Evolutionary conservation across 2,113 vertebrate genomes (phyloP), one percentile per base, ranked within the genome.

Genomic region (Carollia perspicillata): DNA sequence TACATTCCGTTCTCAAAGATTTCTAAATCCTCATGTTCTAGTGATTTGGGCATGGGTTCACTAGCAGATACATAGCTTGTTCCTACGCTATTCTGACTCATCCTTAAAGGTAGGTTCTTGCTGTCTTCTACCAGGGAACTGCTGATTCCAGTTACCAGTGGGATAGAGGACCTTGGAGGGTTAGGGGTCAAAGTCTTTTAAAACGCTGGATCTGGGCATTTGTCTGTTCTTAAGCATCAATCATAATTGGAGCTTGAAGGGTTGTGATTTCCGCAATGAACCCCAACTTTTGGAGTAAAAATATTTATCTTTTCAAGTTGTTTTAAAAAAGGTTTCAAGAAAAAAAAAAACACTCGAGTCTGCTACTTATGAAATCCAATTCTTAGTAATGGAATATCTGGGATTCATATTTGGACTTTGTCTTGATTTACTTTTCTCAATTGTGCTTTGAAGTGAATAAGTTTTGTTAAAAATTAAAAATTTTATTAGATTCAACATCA

Each of bases 321-420:
- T 58, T 58, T 55, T 55, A 17, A 44, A 68, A 85, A 91, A 53
- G 33, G 17, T 28, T 60, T 60, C 23, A 40, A 55, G n/a, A 20
- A 40, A 63, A 69, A 40, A 63, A 69, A 6, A 69, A 69, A 72
- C 74, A 13, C 22, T 68, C 1, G 33, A 78, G 28, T 72, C 58
- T 74, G 18, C 86, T 89, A 18, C 53, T 86, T 86, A 51, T 1
- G 18, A 65, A 95, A 51, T 53, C 44, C 26, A 83, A 13, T 83
- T 91, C 37, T 42, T 55, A 68, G 26, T 66, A 65, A 4, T 84
- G 33, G 78, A 92, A 30, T 93, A 33, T 84, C 42, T 26, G 22
- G 69, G 65, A 85, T 92, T 90, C 65, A 66, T 1, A 53, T 83
- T 69, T 93, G 84, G 84, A 40, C 55, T 91, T 97, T 75, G 79